Conservation (phyloP, 2,888 invertebrate species). For the Hypolimnas misippus region DNA sequence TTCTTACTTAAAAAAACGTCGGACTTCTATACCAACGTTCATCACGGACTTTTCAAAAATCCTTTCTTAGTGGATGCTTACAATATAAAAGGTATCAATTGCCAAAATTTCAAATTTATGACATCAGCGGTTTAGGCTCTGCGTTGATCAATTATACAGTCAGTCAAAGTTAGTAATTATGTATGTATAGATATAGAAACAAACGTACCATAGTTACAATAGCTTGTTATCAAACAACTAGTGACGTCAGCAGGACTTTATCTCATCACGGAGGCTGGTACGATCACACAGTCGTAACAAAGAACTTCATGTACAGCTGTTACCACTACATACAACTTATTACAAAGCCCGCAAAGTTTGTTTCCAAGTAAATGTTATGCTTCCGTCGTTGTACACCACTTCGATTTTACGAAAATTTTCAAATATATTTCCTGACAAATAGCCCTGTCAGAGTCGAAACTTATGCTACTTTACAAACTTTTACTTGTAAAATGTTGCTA, state of each 20-base stretch:
- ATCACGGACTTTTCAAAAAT: too few relatives aligned
- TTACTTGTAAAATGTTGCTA: not conserved
- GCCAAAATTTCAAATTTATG: too few relatives aligned
- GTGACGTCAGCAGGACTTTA: constrained; percentile 20
- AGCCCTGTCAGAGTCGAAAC: not conserved
- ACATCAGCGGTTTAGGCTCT: too few relatives aligned
- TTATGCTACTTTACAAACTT: constrained; percentile 2
- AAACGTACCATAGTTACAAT: not conserved
- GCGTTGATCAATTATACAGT: not conserved
- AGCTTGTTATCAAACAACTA: not conserved
- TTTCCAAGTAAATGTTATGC: constrained; percentile 24
- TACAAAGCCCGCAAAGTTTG: constrained; percentile 19
- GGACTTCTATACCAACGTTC: too few relatives aligned
- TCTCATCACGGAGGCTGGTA: constrained; percentile 17
- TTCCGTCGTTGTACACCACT: constrained; percentile 8
- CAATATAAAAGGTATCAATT: too few relatives aligned
- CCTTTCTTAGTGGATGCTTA: too few relatives aligned
- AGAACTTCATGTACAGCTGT: constrained; percentile 11
- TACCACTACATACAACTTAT: constrained; percentile 11
- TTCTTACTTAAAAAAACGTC: too few relatives aligned
- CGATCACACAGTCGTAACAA: constrained; percentile 13
- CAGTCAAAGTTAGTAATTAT: not conserved
- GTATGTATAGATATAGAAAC: not conserved
- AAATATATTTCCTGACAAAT: constrained; percentile 6
- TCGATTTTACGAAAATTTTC: constrained; percentile 12